phyloP scores from a whole-genome alignment of 2,888 invertebrate species.

The Bedellia somnulentella region DNA sequence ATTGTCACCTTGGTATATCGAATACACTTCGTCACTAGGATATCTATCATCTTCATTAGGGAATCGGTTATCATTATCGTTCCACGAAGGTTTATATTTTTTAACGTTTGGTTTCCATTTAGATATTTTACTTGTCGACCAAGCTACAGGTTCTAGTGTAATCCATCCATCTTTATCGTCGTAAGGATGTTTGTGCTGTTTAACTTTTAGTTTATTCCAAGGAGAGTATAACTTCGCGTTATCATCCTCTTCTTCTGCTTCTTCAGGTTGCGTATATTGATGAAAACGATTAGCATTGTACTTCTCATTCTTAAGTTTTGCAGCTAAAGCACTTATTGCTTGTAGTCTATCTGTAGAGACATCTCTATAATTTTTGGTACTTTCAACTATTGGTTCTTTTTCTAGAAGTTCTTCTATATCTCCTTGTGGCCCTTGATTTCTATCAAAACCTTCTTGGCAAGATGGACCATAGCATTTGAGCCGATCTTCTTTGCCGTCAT shows the following conservation, averaged over 20 bases:
- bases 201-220: constrained; percentile 57
- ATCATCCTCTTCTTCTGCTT: constrained; percentile 20
- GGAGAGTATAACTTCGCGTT: constrained; percentile 36
- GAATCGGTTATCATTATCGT: constrained; percentile 31
- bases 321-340: constrained; percentile 43
- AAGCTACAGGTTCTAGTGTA: constrained; percentile 74
- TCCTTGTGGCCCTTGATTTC: constrained; percentile 46
- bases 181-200: constrained; percentile 61
- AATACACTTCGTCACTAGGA: neutral
- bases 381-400: constrained; percentile 63
- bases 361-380: constrained; percentile 47
- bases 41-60: constrained; percentile 17
- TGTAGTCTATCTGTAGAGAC: constrained; percentile 40
- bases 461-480: constrained; percentile 51
- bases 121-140: constrained; percentile 79
- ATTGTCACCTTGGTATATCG: constrained; percentile 24
- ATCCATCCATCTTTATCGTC: constrained; percentile 79
- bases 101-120: constrained; percentile 74
- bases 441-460: constrained; percentile 34
- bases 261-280: constrained; percentile 9
- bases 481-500: constrained; percentile 19
- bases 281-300: constrained; percentile 22
- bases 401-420: constrained; percentile 64
- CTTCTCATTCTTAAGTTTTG: constrained; percentile 50
- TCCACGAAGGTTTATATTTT: constrained; percentile 51